These are phyloP conservation scores for Brachionus rubens DNA, from an alignment of 1,140 invertebrate species.

Conservation along the genomic window DNA sequence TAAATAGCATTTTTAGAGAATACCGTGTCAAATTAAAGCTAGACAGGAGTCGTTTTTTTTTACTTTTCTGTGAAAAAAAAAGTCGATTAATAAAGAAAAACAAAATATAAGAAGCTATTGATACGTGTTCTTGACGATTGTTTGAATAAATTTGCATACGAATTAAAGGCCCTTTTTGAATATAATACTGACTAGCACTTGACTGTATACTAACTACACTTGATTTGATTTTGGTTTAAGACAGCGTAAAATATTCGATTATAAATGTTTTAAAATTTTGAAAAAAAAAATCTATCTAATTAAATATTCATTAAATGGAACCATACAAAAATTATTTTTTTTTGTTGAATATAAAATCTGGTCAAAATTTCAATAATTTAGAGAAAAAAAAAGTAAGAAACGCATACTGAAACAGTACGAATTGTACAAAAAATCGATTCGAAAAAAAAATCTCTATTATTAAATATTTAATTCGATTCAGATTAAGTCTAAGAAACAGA, in stretches of 20 bases:
- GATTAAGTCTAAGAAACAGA: constrained; percentile 35
- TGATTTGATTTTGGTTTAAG: background rate
- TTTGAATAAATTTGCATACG: constrained; percentile 30
- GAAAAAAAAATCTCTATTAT: background rate
- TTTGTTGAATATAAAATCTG: constrained; percentile 19
- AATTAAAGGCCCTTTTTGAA: background rate
- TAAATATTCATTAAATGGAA: constrained; percentile 42
- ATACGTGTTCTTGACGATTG: background rate
- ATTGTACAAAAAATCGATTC: constrained; percentile 23
- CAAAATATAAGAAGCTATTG: no score
- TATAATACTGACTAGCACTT: background rate
- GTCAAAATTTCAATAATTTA: background rate
- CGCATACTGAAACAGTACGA: no score
- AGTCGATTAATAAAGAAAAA: no score
- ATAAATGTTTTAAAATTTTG: constrained; percentile 8
- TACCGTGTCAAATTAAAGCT: no score
- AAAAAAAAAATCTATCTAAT: constrained; percentile 10
- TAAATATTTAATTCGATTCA: constrained; percentile 38
- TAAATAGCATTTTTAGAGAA: no score
- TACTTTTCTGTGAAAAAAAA: no score
- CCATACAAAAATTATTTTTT: constrained; percentile 36
- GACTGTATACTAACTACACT: constrained; percentile 25
- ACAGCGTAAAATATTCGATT: constrained; percentile 37
- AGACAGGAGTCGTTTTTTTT: no score
- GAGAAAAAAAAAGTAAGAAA: background rate